Evolutionary conservation across 2,888 invertebrate genomes (phyloP), one percentile per base, ranked within the genome.

Genomic region (Boloria selene): DNA sequence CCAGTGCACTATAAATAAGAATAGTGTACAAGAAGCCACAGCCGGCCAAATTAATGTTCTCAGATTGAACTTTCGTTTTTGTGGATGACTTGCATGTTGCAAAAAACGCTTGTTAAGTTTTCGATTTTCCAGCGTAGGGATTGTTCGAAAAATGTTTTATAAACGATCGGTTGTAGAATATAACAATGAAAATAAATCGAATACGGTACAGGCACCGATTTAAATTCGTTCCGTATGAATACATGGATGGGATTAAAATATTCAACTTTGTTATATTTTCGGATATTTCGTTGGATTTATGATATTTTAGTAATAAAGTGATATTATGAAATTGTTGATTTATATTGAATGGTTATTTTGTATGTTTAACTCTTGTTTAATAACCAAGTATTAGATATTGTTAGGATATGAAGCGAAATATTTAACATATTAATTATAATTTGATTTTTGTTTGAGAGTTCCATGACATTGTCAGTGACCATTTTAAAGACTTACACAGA

Each of bases 11-110:
- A n/a, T 56, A 50, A 49, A 49, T 31, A 38, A 38, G 31, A 31
- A 38, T 38, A 50, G 59, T 50, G 38, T 59, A 58, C 54, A 63
- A 58, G 60, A 67, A 67, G 67, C 70, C 62, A 18, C 67, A 62
- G 67, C 60, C 60, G 61, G 53, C 59, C 42, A 68, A 70, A 68
- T 56, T 70, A 70, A 70, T 70, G 68, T 66, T 64, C 62, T 60
- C 67, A 59, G 66, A 70, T 68, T 70, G 68, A 68, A 70, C 68
- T 67, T 63, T 70, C 66, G 66, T 70, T 68, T 70, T 70, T 68
- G 68, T 68, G 55, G 61, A 55, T 70, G 70, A 70, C 70, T 70
- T 70, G 70, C 70, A 66, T 45, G 59, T 70, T 61, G 60, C 26
- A 63, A 63, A 66, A 67, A 67, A 62, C 50, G 66, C 62, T 67